Base-by-base conservation (phyloP, 2,113 vertebrate species). In the Psephotus haematonotus region DNA sequence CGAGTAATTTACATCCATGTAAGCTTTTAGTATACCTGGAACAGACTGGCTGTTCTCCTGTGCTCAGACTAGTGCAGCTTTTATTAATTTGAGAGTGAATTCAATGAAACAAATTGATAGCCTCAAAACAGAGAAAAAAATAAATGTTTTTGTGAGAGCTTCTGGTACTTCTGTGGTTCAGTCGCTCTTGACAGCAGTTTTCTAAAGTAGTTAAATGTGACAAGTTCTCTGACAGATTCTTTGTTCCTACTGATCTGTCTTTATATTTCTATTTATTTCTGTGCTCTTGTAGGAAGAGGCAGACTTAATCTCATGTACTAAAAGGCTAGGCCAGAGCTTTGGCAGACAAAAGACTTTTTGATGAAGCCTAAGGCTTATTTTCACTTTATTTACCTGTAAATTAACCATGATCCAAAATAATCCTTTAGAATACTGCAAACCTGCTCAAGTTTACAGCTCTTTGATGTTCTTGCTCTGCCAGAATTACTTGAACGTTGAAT, bases 231-330 rank as follows among this genome's bases (percentile, higher is more conserved):
- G 76, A 67, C 82, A 86, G 75, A 60, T 93, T 79, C 80, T 94
- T 95, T 90, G 80, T 92, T 92, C 72, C 47, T 81, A 20, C 86
- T 71, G 60, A 90, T 94, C 80, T 93, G 60, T 69, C 82, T 90
- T 86, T 83, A 63, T 87, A 59, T 93, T 95, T 92, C 77, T 95
- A 15, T 78, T 91, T 89, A 74, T 95, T 93, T 93, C 68, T 83
- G 59, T 76, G 63, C 63, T 94, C 23, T n/a, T 70, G 55, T 39
- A 64, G 91, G 71, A 92, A 70, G 68, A 77, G 60, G 24, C 37
- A 86, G 27, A 41, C 31, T 94, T 92, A 71, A 77, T 86, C 37
- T 95, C 46, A 6, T 59, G 27, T 77, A 93, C 43, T 65, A 43
- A 75, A 88, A 57, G 41, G n/a, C 44, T 86, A 68, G 60, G 53